phyloP scores from a whole-genome alignment of 2,797 vertebrate species.

The Muscicapa comitata region DNA sequence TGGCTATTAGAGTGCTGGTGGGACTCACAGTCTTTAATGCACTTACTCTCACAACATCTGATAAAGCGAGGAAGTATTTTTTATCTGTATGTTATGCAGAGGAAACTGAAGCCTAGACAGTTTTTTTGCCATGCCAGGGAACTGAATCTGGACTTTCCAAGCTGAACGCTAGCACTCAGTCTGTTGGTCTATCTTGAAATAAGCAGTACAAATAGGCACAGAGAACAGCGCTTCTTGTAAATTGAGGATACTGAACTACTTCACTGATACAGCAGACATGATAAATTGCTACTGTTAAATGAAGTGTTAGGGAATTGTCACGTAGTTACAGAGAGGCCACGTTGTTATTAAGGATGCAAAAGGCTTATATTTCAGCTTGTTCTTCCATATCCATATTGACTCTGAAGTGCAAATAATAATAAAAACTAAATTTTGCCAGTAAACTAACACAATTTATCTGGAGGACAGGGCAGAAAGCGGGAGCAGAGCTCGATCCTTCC shows the following conservation, averaged over 20 bases:
- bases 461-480: neutral
- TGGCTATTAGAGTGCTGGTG: neutral
- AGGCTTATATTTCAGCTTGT: slow-evolving; percentile 33
- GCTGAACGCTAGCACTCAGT: neutral
- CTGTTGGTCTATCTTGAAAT: neutral
- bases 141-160: neutral
- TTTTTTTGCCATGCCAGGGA: neutral
- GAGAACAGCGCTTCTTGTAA: neutral
- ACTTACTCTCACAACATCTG: slow-evolving; percentile 19
- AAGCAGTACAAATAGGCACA: neutral
- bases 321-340: neutral
- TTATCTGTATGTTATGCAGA: neutral
- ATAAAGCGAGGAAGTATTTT: slow-evolving; percentile 24
- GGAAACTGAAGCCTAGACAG: neutral
- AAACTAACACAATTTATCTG: slow-evolving; percentile 55
- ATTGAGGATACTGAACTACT: neutral
- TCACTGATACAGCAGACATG: slow-evolving; percentile 8
- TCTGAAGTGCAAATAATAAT: slow-evolving; percentile 47
- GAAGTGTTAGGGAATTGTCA: slow-evolving; percentile 40
- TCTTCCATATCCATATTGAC: slow-evolving; percentile 54
- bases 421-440: slow-evolving; percentile 34
- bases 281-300: slow-evolving; percentile 46
- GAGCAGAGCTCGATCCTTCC: neutral
- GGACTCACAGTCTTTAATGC: neutral
- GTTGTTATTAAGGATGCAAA: slow-evolving; percentile 39